These are phyloP conservation scores for Columba janthina DNA, from an alignment of 2,113 vertebrate genomes.

Conservation along the genomic window DNA sequence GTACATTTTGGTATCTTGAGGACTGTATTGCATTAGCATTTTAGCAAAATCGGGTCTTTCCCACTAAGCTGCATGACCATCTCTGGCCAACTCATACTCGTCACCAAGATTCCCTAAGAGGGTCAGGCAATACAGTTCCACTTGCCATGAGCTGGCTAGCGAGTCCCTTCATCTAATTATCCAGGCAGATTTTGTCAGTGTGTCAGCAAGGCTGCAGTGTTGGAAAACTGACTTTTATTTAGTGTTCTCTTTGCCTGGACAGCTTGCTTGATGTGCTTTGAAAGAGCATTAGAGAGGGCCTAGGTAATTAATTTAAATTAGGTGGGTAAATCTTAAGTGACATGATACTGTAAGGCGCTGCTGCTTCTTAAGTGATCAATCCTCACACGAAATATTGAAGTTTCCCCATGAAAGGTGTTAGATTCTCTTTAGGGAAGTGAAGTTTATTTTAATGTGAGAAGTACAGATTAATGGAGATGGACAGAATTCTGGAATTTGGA, in stretches of 20 bases:
- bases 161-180: not conserved
- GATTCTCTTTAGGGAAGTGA: not conserved
- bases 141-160: not conserved
- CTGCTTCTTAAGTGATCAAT: not conserved
- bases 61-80: not conserved
- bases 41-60: not conserved
- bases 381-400: not conserved
- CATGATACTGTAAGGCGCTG: fast-evolving
- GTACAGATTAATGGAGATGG: not conserved
- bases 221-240: not conserved
- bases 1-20: not conserved
- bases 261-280: not conserved
- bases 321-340: not conserved
- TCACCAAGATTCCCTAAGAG: not conserved
- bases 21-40: not conserved
- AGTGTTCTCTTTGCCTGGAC: not conserved
- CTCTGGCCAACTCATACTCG: not conserved
- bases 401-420: not conserved
- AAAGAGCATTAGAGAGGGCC: not conserved
- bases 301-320: not conserved
- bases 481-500: not conserved
- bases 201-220: not conserved
- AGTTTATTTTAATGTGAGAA: not conserved
- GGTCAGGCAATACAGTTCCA: fast-evolving
- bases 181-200: not conserved